Evolutionary conservation across 1,140 invertebrate species (phyloP).

Genomic region (Grapholita molesta): DNA sequence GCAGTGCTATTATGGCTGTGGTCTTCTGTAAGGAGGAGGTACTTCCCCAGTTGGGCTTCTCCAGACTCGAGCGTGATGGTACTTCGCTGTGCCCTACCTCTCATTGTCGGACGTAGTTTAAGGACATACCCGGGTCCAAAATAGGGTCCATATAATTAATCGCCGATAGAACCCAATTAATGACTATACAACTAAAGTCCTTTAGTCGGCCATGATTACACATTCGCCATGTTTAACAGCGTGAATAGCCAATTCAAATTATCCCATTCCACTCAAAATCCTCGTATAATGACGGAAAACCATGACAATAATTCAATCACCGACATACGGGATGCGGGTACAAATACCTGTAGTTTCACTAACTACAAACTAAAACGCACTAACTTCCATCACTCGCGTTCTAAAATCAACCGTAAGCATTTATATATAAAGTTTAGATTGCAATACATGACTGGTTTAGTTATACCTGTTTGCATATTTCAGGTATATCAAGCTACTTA

Average conservation of each 20-base stretch:
- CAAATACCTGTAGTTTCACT: neutral
- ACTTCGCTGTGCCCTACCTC: no score
- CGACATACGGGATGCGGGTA: constrained; percentile 4
- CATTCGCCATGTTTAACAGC: neutral
- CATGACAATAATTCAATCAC: neutral
- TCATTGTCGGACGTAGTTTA: no score
- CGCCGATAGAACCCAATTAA: no score
- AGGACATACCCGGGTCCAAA: no score
- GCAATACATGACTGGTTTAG: neutral
- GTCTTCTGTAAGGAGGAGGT: no score
- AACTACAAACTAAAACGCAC: neutral
- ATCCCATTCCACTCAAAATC: neutral
- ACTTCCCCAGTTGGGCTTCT: no score
- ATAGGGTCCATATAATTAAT: no score
- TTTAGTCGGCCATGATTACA: no score
- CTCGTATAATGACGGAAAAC: neutral
- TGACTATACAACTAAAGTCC: no score
- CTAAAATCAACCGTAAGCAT: neutral
- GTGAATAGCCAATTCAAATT: neutral
- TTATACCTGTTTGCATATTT: neutral
- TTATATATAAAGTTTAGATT: neutral
- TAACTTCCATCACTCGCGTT: neutral
- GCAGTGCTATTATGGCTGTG: no score
- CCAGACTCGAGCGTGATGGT: no score
- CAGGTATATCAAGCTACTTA: no score